These are phyloP conservation scores for Carcina quercana DNA, from an alignment of 2,888 invertebrate genomes.

Conservation along the genomic window DNA sequence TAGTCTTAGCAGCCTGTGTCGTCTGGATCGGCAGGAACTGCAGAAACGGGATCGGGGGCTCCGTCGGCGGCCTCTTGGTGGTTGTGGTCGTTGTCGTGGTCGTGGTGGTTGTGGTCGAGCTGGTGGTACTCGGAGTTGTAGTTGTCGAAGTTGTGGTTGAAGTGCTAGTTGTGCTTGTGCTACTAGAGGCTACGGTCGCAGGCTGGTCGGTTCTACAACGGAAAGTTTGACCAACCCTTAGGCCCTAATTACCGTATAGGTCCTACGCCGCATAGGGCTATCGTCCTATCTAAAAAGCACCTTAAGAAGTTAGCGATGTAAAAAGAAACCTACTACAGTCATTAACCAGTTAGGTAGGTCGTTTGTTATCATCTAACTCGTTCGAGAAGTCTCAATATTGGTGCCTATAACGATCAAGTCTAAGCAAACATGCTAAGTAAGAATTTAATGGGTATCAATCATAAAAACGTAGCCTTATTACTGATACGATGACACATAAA, in stretches of 20 bases:
- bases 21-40: conserved; percentile 60
- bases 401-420: too few relatives aligned
- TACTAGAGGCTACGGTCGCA: conserved; percentile 21
- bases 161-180: conserved; percentile 34
- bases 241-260: not conserved
- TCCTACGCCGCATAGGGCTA: too few relatives aligned
- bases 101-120: conserved; percentile 50
- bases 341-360: too few relatives aligned
- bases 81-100: conserved; percentile 54
- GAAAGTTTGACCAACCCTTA: conserved; percentile 3
- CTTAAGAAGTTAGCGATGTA: too few relatives aligned
- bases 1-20: conserved; percentile 27
- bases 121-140: conserved; percentile 56
- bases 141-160: conserved; percentile 48
- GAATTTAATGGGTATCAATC: too few relatives aligned
- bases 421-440: too few relatives aligned
- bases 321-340: too few relatives aligned
- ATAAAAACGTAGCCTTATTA: too few relatives aligned
- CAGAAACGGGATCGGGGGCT: conserved; percentile 49
- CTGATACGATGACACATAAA: too few relatives aligned
- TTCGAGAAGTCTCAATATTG: too few relatives aligned
- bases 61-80: conserved; percentile 33
- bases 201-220: conserved; percentile 15
- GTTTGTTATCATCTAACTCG: too few relatives aligned
- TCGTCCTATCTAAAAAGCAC: too few relatives aligned